These are phyloP conservation scores for Synergus itoensis DNA, from an alignment of 2,888 invertebrate species.

Conservation along the genomic window DNA sequence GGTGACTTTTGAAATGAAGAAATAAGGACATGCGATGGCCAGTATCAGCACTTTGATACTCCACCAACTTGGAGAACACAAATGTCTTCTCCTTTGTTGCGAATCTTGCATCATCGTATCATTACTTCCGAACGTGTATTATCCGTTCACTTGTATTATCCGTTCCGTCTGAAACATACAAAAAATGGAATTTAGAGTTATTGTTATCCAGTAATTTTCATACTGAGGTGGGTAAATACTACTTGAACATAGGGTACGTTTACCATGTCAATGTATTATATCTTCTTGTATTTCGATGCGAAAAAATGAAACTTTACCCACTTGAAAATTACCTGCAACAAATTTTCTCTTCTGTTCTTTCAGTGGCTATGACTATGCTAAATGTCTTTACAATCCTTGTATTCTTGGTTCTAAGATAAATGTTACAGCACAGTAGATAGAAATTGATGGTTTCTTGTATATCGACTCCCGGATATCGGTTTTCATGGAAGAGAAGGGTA, in stretches of 20 bases:
- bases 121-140: slow-evolving; percentile 60
- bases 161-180: slow-evolving; percentile 56
- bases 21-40: slow-evolving; percentile 58
- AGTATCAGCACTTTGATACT: slow-evolving; percentile 60
- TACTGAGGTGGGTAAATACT: too few relatives aligned
- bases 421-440: not conserved
- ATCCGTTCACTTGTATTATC: not conserved
- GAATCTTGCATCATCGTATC: slow-evolving; percentile 68
- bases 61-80: slow-evolving; percentile 53
- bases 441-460: slow-evolving; percentile 4
- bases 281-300: too few relatives aligned
- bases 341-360: not conserved
- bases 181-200: slow-evolving; percentile 42
- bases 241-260: too few relatives aligned
- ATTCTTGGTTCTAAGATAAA: slow-evolving; percentile 11
- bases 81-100: slow-evolving; percentile 57
- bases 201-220: not conserved
- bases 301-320: too few relatives aligned
- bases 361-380: not conserved
- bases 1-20: slow-evolving; percentile 52
- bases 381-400: not conserved
- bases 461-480: not conserved
- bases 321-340: too few relatives aligned
- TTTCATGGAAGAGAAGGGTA: not conserved
- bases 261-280: too few relatives aligned